Evolutionary conservation across 64 coral and sea anemone genomes (phyloP), one percentile per base, ranked within the genome.

Genomic region (Dendronephthya gigantea): DNA sequence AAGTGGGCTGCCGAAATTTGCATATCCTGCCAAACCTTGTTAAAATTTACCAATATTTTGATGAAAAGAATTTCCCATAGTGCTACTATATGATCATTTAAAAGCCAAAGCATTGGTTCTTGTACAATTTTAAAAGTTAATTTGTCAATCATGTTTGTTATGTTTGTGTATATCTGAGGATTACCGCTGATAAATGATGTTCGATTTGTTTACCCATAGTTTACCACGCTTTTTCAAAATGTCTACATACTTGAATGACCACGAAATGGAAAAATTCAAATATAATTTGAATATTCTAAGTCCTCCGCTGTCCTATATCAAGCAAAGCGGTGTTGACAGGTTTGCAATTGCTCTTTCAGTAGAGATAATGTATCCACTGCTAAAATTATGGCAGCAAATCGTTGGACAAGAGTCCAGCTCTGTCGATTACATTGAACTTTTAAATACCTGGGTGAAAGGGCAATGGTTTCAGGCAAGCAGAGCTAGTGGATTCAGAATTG

Each of bases 401-500:
- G n/a, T 76, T 37, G 69, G 35, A 4, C 10, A 28, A 34, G 69
- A 76, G 4, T 7, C 13, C 35, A 76, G 35, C 25, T 2, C 69
- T 34, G 11, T 76, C 1, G 69, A 76, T 34, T 76, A 76, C 34
- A 3, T 76, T 76, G 69, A 34, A 2, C 31, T 76, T 22, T 27
- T 76, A 28, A 76, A 76, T 76, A 37, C 7, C 11, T 76, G 69
- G 28, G 25, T 76, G 25, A 7, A 27, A 76, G 31, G 31, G 3
- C 5, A 76, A 76, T 76, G 69, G 69, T 76, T 76, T 34, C 69
- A 76, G 2, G 35, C 34, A 31, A 76, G 69, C 69, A 76, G 69
- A 76, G 28, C 69, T 9, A 31, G 13, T 22, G 69, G 69, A 76
- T 76, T 31, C n/a, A 76, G 69, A 76, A 76, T 76, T 22, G 6